Percentiles rank a stretch among this genome's conserved stretches.
phyloP scores from a whole-genome alignment of 2,888 invertebrate genomes.

The Petrolisthes manimaculis region DNA sequence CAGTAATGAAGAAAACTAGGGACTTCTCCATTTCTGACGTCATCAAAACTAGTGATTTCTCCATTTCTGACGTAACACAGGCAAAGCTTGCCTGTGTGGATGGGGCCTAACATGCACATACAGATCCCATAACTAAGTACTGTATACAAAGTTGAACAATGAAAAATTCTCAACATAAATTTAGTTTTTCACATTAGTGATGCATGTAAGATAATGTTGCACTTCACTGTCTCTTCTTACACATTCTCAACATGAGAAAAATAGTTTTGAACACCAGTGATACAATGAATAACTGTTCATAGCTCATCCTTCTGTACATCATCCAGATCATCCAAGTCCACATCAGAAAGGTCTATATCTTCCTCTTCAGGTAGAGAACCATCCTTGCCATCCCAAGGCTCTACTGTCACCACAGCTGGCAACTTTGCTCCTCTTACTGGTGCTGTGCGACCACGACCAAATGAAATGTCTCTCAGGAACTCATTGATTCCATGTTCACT shows the following conservation, averaged over 20 bases:
- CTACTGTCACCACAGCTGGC: slow-evolving; percentile 78
- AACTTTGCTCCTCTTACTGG: slow-evolving; percentile 86
- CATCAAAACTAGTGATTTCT: too few species aligned
- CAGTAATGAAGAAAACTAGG: too few species aligned
- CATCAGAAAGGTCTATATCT: slow-evolving; percentile 91
- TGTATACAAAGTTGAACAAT: not conserved
- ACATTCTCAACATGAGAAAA: slow-evolving; percentile 61
- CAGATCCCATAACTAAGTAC: too few species aligned
- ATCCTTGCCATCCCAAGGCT: slow-evolving; percentile 96
- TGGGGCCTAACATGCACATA: too few species aligned
- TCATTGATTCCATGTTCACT: slow-evolving; percentile 94
- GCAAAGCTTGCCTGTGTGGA: too few species aligned
- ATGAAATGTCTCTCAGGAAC: slow-evolving; percentile 90
- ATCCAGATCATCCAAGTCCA: slow-evolving; percentile 79
- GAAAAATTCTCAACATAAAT: not conserved
- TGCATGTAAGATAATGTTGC: slow-evolving; percentile 27
- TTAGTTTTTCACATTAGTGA: not conserved
- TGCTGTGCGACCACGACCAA: slow-evolving; percentile 91
- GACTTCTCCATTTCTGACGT: too few species aligned
- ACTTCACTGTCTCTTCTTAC: slow-evolving; percentile 13
- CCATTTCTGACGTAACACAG: too few species aligned
- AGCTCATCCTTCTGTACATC: slow-evolving; percentile 32
- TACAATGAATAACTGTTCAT: not conserved
- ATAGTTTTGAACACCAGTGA: not conserved
- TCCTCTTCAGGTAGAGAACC: slow-evolving; percentile 87